Evolutionary conservation across 2,113 vertebrate genomes (phyloP), one percentile per base, ranked within the genome.

Genomic region (Malurus alboscapulatus): DNA sequence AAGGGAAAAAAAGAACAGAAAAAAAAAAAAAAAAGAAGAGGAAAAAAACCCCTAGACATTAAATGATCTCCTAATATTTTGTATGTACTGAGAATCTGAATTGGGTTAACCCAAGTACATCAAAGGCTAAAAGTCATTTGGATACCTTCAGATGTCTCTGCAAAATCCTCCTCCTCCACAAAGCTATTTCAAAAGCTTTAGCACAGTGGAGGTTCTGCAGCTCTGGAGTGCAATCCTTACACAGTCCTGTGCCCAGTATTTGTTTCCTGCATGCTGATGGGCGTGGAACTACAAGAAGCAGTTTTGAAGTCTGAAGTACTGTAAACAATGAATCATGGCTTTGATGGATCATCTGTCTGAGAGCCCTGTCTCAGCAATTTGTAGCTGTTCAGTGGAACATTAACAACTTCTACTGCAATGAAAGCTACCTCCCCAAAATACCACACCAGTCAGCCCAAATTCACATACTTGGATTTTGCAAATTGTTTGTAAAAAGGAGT

Each of bases 81-180:
- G 4, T 48, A n/a, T 11, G 12, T 36, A 66, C 19, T 38, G 42
- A 87, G 68, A 91, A 79, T 74, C 7, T 26, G 63, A 93, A 66
- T 8, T 90, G 51, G 54, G 50, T 85, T 83, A 85, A 74, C 55
- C 8, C 38, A 83, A 90, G 38, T 38, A 87, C 68, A 83, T 80
- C 85, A 88, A 93, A 95, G 76, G 68, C 47, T 81, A 34, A 29
- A 82, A 89, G 74, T 76, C 30, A 53, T 92, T 63, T 78, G 40
- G 77, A 87, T 75, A 40, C 80, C 53, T 89, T 94, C 90, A 87
- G 81, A 78, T 86, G 72, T 53, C 44, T 75, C 67, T 80, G 45
- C 50, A 90, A 83, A 92, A 66, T 57, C 62, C 38, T 85, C 19
- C 65, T 74, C 50, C 57, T 72, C 65, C 10, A 2, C 73, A 85